phyloP scores from a whole-genome alignment of 2,797 vertebrate species.

The Eidolon dupreanum region DNA sequence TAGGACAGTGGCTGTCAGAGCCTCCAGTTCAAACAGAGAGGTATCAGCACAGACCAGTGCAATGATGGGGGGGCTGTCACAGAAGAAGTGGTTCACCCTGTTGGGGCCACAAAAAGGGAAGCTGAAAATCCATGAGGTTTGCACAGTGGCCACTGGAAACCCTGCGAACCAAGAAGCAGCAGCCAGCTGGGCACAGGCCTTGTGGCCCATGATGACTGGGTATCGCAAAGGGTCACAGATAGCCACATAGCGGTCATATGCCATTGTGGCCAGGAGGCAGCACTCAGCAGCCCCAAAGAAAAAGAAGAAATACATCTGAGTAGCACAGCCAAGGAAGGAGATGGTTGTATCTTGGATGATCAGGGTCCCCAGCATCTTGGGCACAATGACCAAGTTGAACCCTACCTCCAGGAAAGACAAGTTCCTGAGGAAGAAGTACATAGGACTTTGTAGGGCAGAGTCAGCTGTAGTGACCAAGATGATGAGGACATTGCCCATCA shows the following conservation, averaged over 20 bases:
- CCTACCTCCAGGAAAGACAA: constrained; percentile 79
- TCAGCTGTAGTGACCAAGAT: constrained; percentile 76
- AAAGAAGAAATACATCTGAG: constrained; percentile 82
- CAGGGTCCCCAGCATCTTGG: constrained; percentile 76
- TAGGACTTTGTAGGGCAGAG: constrained; percentile 75
- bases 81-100: constrained; percentile 80
- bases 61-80: constrained; percentile 77
- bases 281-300: constrained; percentile 81
- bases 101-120: constrained; percentile 80
- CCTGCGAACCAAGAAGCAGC: constrained; percentile 78
- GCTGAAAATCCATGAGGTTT: constrained; percentile 80
- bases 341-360: constrained; percentile 64
- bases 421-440: constrained; percentile 81
- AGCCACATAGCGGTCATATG: constrained; percentile 76
- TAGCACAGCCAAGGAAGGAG: constrained; percentile 76
- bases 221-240: constrained; percentile 79
- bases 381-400: constrained; percentile 80
- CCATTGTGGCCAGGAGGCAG: constrained; percentile 80
- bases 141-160: constrained; percentile 76
- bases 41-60: constrained; percentile 77
- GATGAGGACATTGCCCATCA: constrained; percentile 78
- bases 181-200: constrained; percentile 71
- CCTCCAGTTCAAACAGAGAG: constrained; percentile 74
- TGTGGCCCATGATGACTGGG: constrained; percentile 69
- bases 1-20: constrained; percentile 69